These are phyloP conservation scores for Phaethon lepturus DNA, from an alignment of 2,113 vertebrate genomes.

Conservation along the genomic window DNA sequence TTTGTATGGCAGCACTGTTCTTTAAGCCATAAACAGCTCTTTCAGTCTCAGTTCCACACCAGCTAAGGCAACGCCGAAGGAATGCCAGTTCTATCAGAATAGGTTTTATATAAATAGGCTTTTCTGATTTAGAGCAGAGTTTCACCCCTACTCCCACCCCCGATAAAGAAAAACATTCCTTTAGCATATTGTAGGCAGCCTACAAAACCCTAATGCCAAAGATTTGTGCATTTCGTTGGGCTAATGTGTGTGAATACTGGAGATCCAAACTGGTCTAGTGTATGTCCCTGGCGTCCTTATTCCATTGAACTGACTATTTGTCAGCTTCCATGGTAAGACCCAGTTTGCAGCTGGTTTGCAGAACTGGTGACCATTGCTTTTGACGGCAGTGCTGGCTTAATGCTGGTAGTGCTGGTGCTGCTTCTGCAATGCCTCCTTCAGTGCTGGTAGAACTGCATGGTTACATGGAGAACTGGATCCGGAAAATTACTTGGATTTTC, in stretches of 20 bases:
- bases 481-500: background rate
- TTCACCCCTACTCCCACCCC: background rate
- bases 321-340: background rate
- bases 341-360: background rate
- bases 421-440: background rate
- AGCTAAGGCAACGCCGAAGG: conserved; percentile 18
- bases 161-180: background rate
- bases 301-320: background rate
- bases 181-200: background rate
- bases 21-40: conserved; percentile 36
- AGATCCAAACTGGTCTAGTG: background rate
- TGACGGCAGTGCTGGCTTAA: background rate
- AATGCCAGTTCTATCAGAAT: conserved; percentile 27
- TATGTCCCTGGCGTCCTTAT: background rate
- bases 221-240: background rate
- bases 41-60: background rate
- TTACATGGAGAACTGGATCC: background rate
- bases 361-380: background rate
- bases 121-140: conserved; percentile 1
- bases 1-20: conserved; percentile 11
- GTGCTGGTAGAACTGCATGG: background rate
- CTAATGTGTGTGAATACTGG: background rate
- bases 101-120: conserved; percentile 47
- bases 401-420: background rate
- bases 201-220: background rate